These are phyloP conservation scores for Phrynosoma platyrhinos DNA, from an alignment of 2,113 vertebrate genomes.

Conservation along the genomic window DNA sequence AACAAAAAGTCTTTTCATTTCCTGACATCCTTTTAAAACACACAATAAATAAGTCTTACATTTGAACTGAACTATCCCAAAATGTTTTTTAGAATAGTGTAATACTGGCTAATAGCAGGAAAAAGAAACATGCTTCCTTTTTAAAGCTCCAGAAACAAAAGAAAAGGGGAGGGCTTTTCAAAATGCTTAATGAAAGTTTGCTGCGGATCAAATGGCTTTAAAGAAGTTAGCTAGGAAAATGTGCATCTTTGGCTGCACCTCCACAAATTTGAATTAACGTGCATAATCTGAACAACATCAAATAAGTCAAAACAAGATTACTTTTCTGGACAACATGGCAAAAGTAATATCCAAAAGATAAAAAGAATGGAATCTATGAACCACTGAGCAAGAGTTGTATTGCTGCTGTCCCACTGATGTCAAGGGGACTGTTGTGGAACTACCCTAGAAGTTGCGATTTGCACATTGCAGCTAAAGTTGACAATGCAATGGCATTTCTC, in stretches of 20 bases:
- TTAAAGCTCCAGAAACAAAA: not conserved
- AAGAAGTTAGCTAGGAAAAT: constrained; percentile 23
- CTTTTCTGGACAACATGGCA: constrained; percentile 75
- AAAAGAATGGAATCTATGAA: not conserved
- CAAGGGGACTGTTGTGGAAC: not conserved
- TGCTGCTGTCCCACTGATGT: not conserved
- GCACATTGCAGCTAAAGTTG: not conserved
- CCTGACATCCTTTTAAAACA: constrained; percentile 47
- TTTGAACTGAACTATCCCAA: constrained; percentile 43
- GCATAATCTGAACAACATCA: constrained; percentile 56
- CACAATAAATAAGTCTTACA: constrained; percentile 59
- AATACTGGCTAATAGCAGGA: constrained; percentile 54
- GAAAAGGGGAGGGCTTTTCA: not conserved
- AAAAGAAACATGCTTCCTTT: constrained; percentile 27
- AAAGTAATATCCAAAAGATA: constrained; percentile 32
- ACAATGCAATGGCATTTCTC: not conserved
- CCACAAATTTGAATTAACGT: constrained; percentile 48
- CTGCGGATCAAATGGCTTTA: constrained; percentile 60
- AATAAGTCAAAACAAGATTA: constrained; percentile 37
- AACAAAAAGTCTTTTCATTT: constrained; percentile 44
- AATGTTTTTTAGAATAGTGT: constrained; percentile 35
- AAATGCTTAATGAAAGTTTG: constrained; percentile 60
- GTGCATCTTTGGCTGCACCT: constrained; percentile 37
- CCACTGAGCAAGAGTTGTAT: not conserved
- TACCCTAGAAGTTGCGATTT: not conserved